Base-by-base conservation (phyloP, 2,113 vertebrate species). In the Lophochroa leadbeateri region DNA sequence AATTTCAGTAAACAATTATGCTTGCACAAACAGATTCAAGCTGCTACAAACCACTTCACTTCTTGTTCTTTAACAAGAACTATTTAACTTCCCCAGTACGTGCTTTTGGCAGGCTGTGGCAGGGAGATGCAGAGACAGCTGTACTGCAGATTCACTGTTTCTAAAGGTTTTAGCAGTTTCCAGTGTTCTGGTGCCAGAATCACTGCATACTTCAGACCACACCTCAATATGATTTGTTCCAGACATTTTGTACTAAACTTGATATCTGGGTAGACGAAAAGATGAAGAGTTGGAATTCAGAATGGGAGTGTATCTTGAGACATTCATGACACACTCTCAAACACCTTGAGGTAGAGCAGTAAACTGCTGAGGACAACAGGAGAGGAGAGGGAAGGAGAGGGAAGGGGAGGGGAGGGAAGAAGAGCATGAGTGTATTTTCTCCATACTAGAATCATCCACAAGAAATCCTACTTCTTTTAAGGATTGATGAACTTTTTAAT, bases 21-120 rank as follows among this genome's bases (percentile, higher is more conserved):
- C 82, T 90, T 94, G 70, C 87, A 87, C 65, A 92, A 92, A 96
- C 70, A 93, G 85, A 96, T 93, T 82, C 84, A 82, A 93, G 88
- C 49, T 92, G 87, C 90, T 90, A 85, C 81, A 85, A 94, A 94
- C 82, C 82, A 92, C 72, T 82, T 57, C 53, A 76, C 57, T 89
- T 70, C 74, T 91, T 87, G 20, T 72, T 89, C 86, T 84, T 83
- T 58, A 92, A 78, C 60, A 84, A 88, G 57, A 89, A 88, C 58
- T 67, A 41, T 89, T 85, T 90, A 41, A 72, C 72, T 61, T 85
- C 39, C 29, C 23, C 57, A 46, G 28, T 41, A 9, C 44, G 18
- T 91, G 53, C 17, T 58, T 79, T 91, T 90, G 84, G 83, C 84
- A 96, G 74, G 35, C 52, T 69, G 63, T 52, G 57, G 77, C 70